Base-by-base conservation (phyloP, 2,797 vertebrate species). In the Schizopygopsis malacanthus region DNA sequence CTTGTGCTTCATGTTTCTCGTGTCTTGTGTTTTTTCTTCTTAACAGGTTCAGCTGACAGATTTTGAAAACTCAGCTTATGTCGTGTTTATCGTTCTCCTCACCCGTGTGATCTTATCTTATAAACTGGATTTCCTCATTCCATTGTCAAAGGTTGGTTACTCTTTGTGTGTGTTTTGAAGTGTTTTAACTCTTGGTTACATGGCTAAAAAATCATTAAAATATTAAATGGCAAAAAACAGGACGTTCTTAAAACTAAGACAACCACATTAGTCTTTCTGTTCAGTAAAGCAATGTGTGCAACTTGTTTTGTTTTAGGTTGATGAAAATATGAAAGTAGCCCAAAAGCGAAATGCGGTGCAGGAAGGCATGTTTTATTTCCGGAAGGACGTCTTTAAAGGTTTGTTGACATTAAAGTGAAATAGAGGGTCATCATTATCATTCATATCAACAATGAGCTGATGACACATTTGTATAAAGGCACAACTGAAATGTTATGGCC, bases 371-470 rank as follows among this genome's bases (percentile, higher is more conserved):
- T 99, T 99, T 92, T 99, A 99, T 91, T 99, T 99, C 93, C 94
- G 96, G 81, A 99, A 99, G 91, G 98, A 99, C 86, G 99, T 99
- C 90, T 98, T 95, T 90, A 99, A 97, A 98, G 98, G 98, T 97
- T 67, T 41, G 94, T 80, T 50, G 15, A 50, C 20, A 1, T 4
- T 25, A 8, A 70, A 18, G 8, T 39, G 41, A 76, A 47, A 45
- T 12, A 2, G 10, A 63, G 37, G 37, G 28, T 33, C 28, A 33
- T 25, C 33, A 18, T 65, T 4, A 8, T 65, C 78, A 45, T 33
- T 18, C 4, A 20, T 28, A 33, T 67, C 59, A 8, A 28, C 7
- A 15, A 6, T 25, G 6, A 4, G 1, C 20, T 77, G 28, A 33
- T 9, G 6, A 78, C 16, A 6, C 50, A 4, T 15, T 39, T 41